These are phyloP conservation scores for Ganaspis brasiliensis DNA, from an alignment of 2,888 invertebrate genomes.

Conservation along the genomic window DNA sequence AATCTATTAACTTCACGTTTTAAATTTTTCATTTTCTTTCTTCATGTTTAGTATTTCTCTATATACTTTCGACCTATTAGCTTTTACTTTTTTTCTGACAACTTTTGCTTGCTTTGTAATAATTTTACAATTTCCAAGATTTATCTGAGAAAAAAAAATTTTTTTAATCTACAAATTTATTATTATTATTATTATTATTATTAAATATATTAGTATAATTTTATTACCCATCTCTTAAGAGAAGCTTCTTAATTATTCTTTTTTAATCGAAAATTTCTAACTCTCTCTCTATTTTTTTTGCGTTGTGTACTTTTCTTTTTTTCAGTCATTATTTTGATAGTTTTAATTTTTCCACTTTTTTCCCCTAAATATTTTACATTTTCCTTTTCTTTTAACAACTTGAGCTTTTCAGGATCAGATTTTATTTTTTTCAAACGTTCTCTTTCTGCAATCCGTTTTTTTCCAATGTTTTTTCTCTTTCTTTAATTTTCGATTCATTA, in stretches of 20 bases:
- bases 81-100: too few species aligned
- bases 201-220: background rate
- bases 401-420: background rate
- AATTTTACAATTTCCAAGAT: too few species aligned
- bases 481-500: too few species aligned
- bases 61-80: too few species aligned
- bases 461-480: background rate
- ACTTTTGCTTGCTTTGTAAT: too few species aligned
- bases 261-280: too few species aligned
- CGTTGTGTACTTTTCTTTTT: background rate
- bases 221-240: too few species aligned
- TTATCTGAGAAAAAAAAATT: too few species aligned
- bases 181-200: constrained; percentile 9
- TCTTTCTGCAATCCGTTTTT: background rate
- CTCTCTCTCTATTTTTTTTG: too few species aligned
- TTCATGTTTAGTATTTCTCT: background rate
- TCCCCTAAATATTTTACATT: background rate
- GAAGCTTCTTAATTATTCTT: background rate
- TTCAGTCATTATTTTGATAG: too few species aligned
- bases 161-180: too few species aligned
- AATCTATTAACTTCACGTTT: background rate
- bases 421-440: background rate
- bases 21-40: constrained; percentile 10
- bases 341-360: constrained; percentile 17
- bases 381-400: background rate